Conservation (phyloP, 2,113 vertebrate species). For the Nothobranchius furzeri region DNA sequence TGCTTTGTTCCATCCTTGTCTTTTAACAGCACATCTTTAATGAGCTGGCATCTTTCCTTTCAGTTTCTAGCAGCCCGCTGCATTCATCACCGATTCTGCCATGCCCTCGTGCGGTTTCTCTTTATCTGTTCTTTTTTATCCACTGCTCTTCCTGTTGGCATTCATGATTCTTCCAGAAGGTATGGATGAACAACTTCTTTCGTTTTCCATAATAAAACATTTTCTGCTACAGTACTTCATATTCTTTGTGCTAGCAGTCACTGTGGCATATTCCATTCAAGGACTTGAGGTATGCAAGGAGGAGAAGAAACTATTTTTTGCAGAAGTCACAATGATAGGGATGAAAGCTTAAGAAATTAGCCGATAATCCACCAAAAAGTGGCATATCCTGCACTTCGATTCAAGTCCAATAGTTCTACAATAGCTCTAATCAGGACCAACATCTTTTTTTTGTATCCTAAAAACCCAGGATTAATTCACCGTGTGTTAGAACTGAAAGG, state of each 20-base stretch:
- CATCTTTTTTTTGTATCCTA: conserved; percentile 29
- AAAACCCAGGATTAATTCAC: conserved; percentile 58
- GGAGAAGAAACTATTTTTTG: conserved; percentile 17
- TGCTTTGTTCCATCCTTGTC: conserved; percentile 38
- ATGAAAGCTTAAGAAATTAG: conserved; percentile 55
- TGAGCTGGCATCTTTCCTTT: conserved; percentile 61
- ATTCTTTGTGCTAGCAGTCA: conserved; percentile 43
- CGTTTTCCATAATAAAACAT: conserved; percentile 48
- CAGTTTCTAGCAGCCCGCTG: conserved; percentile 20
- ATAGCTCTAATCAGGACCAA: conserved; percentile 60
- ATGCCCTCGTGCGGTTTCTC: conserved; percentile 33
- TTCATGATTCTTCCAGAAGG: conserved; percentile 48
- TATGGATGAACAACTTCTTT: conserved; percentile 48
- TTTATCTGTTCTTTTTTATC: conserved; percentile 40
- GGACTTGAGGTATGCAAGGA: conserved; percentile 43
- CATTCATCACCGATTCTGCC: conserved; percentile 40
- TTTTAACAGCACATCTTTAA: conserved; percentile 63
- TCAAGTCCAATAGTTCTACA: conserved; percentile 56
- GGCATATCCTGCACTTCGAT: conserved; percentile 64
- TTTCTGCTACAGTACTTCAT: conserved; percentile 48
- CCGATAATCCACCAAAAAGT: conserved; percentile 51
- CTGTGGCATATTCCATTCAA: conserved; percentile 38
- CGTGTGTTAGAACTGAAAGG: conserved; percentile 50
- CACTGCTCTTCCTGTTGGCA: conserved; percentile 52
- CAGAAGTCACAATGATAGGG: conserved; percentile 52